Conservation (phyloP, 2,797 vertebrate species). For the Bufotes viridis region DNA sequence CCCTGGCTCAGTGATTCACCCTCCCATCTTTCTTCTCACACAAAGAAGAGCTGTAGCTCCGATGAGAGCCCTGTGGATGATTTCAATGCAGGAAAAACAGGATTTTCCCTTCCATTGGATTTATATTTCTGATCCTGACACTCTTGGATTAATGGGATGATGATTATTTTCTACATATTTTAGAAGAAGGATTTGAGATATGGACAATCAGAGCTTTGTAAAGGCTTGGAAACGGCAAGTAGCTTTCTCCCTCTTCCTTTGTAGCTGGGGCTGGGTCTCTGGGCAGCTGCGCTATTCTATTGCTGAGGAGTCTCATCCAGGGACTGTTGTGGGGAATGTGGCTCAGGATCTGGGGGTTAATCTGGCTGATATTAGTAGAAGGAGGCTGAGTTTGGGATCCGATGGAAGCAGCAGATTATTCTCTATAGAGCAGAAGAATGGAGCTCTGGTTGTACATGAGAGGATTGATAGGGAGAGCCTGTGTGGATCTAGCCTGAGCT, state of each 20-base stretch:
- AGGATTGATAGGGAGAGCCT: conserved; percentile 54
- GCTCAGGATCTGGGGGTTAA: conserved; percentile 49
- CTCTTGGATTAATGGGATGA: conserved; percentile 41
- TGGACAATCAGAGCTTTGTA: conserved; percentile 72
- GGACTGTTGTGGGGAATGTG: conserved; percentile 45
- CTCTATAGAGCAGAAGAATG: conserved; percentile 34
- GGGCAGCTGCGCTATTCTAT: conserved; percentile 50
- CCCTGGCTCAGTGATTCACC: conserved; percentile 64
- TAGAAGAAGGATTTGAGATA: conserved; percentile 54
- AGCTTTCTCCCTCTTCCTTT: conserved; percentile 79
- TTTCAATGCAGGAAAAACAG: conserved; percentile 61
- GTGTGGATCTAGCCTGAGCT: conserved; percentile 37
- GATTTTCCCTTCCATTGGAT: conserved; percentile 11
- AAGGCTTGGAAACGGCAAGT: conserved; percentile 88
- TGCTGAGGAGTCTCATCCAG: conserved; percentile 44
- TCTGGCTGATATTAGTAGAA: conserved; percentile 16
- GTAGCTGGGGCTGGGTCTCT: conserved; percentile 52
- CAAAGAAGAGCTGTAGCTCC: conserved; percentile 77
- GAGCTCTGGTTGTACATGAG: conserved; percentile 33
- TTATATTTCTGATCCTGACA: neutral
- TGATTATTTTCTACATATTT: conserved; percentile 62
- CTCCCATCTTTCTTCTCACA: conserved; percentile 69
- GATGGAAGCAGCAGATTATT: conserved; percentile 42
- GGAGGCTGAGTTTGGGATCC: conserved; percentile 23
- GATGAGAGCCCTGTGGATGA: conserved; percentile 18